A percentile compares a stretch with the other conserved stretches of the same genome.
Conservation (phyloP, 2,797 vertebrate genomes). For the Lates japonicus region DNA sequence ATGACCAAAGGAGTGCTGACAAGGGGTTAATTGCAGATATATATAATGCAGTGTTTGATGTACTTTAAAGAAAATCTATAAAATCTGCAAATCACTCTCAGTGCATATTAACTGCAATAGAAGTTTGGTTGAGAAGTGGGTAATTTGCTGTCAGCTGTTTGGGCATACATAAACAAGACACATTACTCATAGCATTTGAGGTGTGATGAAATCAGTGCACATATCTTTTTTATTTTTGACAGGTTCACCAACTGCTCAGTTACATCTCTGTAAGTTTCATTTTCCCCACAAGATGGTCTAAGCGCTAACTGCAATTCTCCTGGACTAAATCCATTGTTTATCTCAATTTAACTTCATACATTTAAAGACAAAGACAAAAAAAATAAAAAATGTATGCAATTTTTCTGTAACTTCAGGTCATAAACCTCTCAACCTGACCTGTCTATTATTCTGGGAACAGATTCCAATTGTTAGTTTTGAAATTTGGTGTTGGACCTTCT, state of each 20-base stretch:
- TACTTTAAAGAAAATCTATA: neutral
- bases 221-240: neutral
- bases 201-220: neutral
- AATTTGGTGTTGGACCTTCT: neutral
- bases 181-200: constrained; percentile 5
- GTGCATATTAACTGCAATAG: neutral
- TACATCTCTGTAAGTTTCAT: neutral
- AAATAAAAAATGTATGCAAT: neutral
- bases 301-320: neutral
- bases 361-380: neutral
- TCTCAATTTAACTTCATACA: neutral
- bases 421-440: neutral
- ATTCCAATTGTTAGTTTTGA: neutral
- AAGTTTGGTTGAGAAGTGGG: neutral
- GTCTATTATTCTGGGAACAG: neutral
- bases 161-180: neutral
- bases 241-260: neutral
- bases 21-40: neutral
- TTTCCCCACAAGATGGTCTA: neutral
- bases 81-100: neutral
- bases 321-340: neutral
- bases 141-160: neutral
- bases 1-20: neutral
- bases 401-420: neutral
- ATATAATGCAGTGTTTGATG: neutral